Evolutionary conservation across 2,113 vertebrate genomes (phyloP), one percentile per base, ranked within the genome.

Genomic region (Nipponia nippon): DNA sequence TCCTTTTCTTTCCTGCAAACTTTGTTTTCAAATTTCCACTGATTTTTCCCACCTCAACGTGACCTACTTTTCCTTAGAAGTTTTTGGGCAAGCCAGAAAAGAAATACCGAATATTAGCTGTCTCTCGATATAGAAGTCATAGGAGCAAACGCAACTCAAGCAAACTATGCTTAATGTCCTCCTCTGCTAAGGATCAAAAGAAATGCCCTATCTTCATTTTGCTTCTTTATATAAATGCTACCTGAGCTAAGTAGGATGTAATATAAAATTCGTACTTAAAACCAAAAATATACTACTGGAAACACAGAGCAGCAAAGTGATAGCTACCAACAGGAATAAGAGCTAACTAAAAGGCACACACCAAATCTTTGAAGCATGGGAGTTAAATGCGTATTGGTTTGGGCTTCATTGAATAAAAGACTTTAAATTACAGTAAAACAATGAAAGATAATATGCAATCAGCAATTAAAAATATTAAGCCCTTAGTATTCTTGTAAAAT

Each of bases 31-130:
- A 30, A 27, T 92, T 93, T 56, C 38, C 69, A 40, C 30, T 50
- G 16, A 55, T 13, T 78, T 87, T 72, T 69, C 11, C 27, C 22
- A 90, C 38, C 21, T 89, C 61, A 67, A 22, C 12, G n/a, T 16
- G 7, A 76, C 3, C 1, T 18, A 32, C 12, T 40, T 69, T 76
- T 84, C 73, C 5, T 49, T 59, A 30, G 2, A 84, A 42, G 27
- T 26, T 65, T 66, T 67, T 53, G 18, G 20, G 29, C 6, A 63
- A 55, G 22, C 3, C 26, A 75, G 27, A 65, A 53, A 85, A 83
- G 20, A 67, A 46, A 46, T 10, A 30, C 2, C 2, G 1, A 59
- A 44, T 32, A 56, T 32, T 69, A 2, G 0, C 19, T 79, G 0
- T n/a, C 9, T 62, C 63, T 67, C n/a, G 23, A 81, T n/a, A 63